These are phyloP conservation scores for Venturia canescens DNA, from an alignment of 1,140 invertebrate genomes.

Conservation along the genomic window DNA sequence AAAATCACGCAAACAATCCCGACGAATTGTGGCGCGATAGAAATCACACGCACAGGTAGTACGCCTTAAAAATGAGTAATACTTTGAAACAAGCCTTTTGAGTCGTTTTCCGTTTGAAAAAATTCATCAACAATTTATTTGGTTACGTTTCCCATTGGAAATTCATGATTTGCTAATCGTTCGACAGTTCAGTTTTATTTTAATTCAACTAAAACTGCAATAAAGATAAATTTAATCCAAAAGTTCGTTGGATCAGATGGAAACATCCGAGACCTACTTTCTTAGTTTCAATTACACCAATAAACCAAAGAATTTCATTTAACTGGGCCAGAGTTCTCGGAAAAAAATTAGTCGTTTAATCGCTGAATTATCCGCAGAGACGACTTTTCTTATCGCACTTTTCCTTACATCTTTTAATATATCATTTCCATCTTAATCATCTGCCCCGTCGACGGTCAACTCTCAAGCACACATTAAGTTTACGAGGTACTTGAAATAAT, in stretches of 20 bases:
- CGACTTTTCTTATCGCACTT: not conserved
- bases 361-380: not conserved
- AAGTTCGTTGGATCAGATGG: no score
- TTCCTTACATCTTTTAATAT: not conserved
- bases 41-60: conserved; percentile 64
- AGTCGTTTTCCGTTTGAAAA: no score
- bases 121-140: no score
- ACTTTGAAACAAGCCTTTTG: not conserved
- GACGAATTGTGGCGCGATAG: conserved; percentile 68
- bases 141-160: no score
- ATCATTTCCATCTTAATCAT: not conserved
- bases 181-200: no score
- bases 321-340: no score
- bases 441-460: not conserved
- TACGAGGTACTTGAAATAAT: not conserved
- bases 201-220: no score
- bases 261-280: no score
- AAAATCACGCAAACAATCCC: conserved; percentile 48
- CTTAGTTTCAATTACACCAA: no score
- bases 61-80: not conserved
- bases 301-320: no score
- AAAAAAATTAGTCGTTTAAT: not conserved
- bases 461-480: not conserved
- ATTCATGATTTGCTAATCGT: no score
- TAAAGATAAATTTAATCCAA: no score